Evolutionary conservation across 2,113 vertebrate species (phyloP).

Genomic region (Lagenorhynchus albirostris): DNA sequence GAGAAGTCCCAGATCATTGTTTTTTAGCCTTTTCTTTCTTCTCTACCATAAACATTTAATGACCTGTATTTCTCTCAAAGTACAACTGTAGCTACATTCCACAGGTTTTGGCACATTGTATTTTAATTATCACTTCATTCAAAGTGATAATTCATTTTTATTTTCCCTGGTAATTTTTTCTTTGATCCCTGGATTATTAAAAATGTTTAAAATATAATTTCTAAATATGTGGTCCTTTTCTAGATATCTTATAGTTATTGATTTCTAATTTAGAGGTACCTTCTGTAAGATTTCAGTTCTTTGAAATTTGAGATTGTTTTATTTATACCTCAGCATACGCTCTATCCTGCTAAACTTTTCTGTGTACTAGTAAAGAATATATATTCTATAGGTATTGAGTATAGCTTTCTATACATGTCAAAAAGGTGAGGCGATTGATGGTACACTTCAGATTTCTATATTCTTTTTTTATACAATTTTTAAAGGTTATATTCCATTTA

Average conservation of each 20-base stretch:
- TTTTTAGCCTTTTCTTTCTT: not conserved
- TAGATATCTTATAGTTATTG: not conserved
- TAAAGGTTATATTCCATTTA: not conserved
- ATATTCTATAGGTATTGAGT: not conserved
- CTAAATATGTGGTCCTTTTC: not conserved
- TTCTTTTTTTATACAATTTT: not conserved
- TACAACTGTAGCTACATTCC: not conserved
- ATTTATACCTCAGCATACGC: not conserved
- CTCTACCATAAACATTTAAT: not conserved
- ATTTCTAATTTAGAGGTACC: not conserved
- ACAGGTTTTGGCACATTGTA: not conserved
- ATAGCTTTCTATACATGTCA: not conserved
- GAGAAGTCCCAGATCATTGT: not conserved
- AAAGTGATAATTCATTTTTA: not conserved
- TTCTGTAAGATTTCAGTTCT: not conserved
- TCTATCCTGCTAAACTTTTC: not conserved
- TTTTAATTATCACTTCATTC: not conserved
- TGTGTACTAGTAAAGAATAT: not conserved
- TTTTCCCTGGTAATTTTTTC: not conserved
- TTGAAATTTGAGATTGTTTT: not conserved
- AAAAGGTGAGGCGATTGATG: not conserved
- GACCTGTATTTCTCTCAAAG: not conserved
- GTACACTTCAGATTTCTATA: not conserved
- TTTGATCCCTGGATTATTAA: not conserved
- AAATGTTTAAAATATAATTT: conserved; percentile 7